These are phyloP conservation scores for Heliconius eleuchia DNA, from an alignment of 1,140 invertebrate species.

Conservation along the genomic window DNA sequence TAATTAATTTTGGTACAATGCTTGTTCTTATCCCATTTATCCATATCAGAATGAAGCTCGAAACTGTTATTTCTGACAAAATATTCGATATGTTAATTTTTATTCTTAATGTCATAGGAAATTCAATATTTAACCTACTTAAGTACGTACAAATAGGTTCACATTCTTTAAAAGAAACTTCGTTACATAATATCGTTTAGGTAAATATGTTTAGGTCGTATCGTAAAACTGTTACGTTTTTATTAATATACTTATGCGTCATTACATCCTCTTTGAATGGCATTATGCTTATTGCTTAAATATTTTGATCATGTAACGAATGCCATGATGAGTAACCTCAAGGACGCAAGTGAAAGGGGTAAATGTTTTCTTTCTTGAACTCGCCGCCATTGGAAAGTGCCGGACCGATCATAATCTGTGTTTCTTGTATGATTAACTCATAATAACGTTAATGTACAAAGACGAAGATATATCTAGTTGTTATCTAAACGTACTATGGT, in stretches of 20 bases:
- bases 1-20: too few relatives aligned
- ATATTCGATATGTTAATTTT: too few relatives aligned
- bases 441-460: background rate
- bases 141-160: background rate
- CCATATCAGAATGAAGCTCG: too few relatives aligned
- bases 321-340: constrained; percentile 19
- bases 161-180: constrained; percentile 9
- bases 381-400: constrained; percentile 23
- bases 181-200: background rate
- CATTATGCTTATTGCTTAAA: constrained; percentile 7
- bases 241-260: constrained; percentile 13
- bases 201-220: background rate
- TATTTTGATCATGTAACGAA: constrained; percentile 7
- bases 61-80: too few relatives aligned
- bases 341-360: constrained; percentile 32
- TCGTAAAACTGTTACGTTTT: background rate
- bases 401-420: constrained; percentile 8
- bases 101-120: background rate
- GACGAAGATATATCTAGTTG: background rate
- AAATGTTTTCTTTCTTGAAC: constrained; percentile 20
- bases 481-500: background rate
- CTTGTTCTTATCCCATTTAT: too few relatives aligned
- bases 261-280: constrained; percentile 9
- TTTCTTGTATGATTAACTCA: background rate
- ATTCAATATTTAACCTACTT: background rate